Percentiles rank a stretch among this genome's conserved stretches.
phyloP scores from a whole-genome alignment of 2,113 vertebrate species.

The Steatornis caripensis region DNA sequence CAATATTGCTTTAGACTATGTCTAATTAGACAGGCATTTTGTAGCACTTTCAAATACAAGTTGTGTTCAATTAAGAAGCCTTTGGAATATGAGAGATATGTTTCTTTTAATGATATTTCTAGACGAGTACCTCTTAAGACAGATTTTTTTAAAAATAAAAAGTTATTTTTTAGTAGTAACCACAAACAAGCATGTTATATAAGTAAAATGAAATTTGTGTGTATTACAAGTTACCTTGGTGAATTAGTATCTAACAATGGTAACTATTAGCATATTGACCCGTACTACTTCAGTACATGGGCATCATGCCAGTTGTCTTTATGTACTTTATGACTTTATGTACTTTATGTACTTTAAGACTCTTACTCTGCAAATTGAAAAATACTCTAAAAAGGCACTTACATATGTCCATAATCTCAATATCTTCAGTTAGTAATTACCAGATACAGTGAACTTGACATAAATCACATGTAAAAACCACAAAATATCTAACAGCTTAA shows the following conservation, averaged over 20 bases:
- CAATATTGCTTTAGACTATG: background rate
- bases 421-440: background rate
- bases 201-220: background rate
- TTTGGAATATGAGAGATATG: accelerated
- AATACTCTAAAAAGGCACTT: background rate
- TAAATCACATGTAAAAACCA: background rate
- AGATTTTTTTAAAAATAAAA: background rate
- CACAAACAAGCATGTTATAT: background rate
- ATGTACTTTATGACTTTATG: background rate
- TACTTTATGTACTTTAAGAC: background rate
- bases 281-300: background rate
- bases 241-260: accelerated
- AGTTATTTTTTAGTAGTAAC: background rate
- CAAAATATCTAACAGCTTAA: background rate
- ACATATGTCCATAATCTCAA: background rate
- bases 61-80: background rate
- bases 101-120: background rate
- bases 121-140: background rate
- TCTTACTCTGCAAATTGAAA: background rate
- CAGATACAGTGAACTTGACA: background rate
- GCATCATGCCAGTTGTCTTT: background rate
- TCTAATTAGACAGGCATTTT: background rate
- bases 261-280: background rate
- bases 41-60: background rate
- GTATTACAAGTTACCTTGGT: background rate